Percentiles rank a stretch among this genome's conserved stretches.
Evolutionary conservation across 2,797 vertebrate species (phyloP).

Genomic region (Coreius guichenoti): DNA sequence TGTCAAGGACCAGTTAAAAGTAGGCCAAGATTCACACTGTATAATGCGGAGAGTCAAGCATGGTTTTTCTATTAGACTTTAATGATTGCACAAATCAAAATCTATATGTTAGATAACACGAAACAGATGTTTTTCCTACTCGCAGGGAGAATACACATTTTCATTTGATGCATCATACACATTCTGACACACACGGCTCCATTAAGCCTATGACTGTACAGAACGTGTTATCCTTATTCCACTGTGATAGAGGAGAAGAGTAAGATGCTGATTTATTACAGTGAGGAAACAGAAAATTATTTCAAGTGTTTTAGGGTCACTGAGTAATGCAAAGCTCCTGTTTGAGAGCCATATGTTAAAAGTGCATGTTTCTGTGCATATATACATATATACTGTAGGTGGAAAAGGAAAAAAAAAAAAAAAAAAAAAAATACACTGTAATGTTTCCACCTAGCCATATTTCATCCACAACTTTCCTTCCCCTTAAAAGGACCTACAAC

Average conservation of each 20-base stretch:
- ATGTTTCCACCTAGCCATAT: slow-evolving; percentile 74
- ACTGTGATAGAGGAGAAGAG: neutral
- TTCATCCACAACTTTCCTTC: slow-evolving; percentile 39
- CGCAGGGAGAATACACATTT: neutral
- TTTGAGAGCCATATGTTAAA: slow-evolving; percentile 27
- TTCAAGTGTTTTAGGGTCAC: slow-evolving; percentile 26
- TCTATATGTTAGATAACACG: slow-evolving; percentile 31
- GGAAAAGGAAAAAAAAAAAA: slow-evolving; percentile 80
- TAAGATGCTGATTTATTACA: slow-evolving; percentile 6
- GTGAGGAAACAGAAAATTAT: slow-evolving; percentile 24
- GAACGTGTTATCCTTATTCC: slow-evolving; percentile 8
- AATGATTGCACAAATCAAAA: slow-evolving; percentile 41
- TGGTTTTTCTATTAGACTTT: slow-evolving; percentile 35
- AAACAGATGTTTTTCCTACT: slow-evolving; percentile 41
- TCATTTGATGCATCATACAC: slow-evolving; percentile 2
- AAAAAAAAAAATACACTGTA: slow-evolving; percentile 68
- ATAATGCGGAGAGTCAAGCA: neutral
- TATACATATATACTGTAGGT: slow-evolving; percentile 70
- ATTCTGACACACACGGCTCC: neutral
- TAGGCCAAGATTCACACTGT: slow-evolving; percentile 33
- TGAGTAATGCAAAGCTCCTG: slow-evolving; percentile 30
- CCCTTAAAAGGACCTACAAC: neutral
- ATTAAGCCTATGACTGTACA: neutral
- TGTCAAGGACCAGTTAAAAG: slow-evolving; percentile 30
- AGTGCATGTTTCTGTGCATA: neutral